Evolutionary conservation across 2,113 vertebrate genomes (phyloP).

Genomic region (Gallinago jamesoni): DNA sequence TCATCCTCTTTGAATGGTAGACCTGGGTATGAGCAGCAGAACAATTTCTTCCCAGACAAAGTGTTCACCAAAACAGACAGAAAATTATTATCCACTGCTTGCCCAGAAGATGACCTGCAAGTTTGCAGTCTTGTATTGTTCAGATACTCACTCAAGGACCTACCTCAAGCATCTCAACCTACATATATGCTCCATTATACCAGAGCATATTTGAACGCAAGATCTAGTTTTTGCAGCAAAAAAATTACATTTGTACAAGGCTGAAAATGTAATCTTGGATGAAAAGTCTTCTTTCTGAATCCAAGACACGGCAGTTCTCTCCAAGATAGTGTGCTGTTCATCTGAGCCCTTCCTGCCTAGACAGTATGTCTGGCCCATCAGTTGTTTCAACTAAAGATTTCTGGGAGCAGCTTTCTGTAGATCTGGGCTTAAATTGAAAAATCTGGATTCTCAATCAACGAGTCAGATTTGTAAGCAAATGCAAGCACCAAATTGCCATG

Average conservation of each 20-base stretch:
- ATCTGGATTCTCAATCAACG: neutral
- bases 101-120: neutral
- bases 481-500: neutral
- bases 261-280: neutral
- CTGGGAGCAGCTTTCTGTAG: neutral
- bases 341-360: neutral
- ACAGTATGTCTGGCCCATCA: neutral
- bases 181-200: neutral
- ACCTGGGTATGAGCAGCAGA: neutral
- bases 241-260: neutral
- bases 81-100: neutral
- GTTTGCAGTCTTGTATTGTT: neutral
- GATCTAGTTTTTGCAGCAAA: neutral
- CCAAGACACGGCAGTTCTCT: neutral
- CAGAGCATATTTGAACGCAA: neutral
- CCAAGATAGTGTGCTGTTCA: neutral
- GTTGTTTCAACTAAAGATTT: neutral
- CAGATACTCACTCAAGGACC: neutral
- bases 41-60: neutral
- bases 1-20: neutral
- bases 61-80: neutral
- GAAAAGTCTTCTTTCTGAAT: neutral
- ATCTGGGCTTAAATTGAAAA: neutral
- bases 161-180: neutral
- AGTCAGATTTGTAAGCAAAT: neutral